Conservation (phyloP, 2,888 invertebrate species). For the Homarus gammarus region DNA sequence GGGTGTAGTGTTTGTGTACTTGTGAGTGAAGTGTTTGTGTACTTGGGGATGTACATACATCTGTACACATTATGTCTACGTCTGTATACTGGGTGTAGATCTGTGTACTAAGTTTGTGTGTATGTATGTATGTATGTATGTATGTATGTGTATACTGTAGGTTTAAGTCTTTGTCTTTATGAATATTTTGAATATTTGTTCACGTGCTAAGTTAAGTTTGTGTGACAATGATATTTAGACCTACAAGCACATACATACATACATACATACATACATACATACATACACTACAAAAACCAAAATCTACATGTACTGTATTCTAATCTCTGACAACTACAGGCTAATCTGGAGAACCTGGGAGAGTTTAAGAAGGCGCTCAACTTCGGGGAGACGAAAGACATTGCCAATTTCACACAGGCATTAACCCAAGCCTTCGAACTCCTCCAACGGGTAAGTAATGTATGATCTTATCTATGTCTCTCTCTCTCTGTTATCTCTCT, state of each 20-base stretch:
- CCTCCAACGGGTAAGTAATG: conserved; percentile 84
- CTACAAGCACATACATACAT: not conserved
- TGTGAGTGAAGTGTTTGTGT: too few relatives aligned
- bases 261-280: not conserved
- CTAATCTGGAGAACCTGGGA: conserved; percentile 91
- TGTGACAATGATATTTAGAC: too few relatives aligned
- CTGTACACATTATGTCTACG: too few relatives aligned
- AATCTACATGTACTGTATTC: too few relatives aligned
- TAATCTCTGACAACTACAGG: conserved; percentile 82
- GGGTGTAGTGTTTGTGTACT: too few relatives aligned
- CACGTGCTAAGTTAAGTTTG: too few relatives aligned
- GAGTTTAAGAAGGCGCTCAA: conserved; percentile 87
- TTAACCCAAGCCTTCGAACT: conserved; percentile 91
- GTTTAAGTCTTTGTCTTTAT: too few relatives aligned
- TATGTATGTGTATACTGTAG: not conserved
- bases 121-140: not conserved
- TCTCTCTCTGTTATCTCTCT: not conserved
- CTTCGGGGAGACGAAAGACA: conserved; percentile 85
- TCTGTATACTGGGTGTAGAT: too few relatives aligned
- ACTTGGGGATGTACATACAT: too few relatives aligned
- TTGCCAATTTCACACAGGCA: conserved; percentile 91
- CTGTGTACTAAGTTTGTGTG: not conserved
- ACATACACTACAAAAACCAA: too few relatives aligned
- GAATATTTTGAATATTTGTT: too few relatives aligned
- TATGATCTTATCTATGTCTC: not conserved